Conservation (phyloP, 2,113 vertebrate genomes). For the zebrafish (Danio rerio) region GRCz12tu NC_133194.1:47496001-47496500, state of each 20-base stretch:
- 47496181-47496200: background rate
- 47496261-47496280: background rate
- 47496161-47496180: background rate
- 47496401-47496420: constrained; percentile 62
- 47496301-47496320: background rate
- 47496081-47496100: too few relatives aligned
- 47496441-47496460: too few relatives aligned
- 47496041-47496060: too few relatives aligned
- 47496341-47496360: background rate
- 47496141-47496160: background rate
- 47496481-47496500: background rate
- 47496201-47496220: background rate
- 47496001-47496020: too few relatives aligned
- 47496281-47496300: background rate
- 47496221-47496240: background rate
- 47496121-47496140: too few relatives aligned
- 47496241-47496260: background rate
- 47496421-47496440: constrained; percentile 65
- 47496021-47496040: too few relatives aligned
- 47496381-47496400: constrained; percentile 28
- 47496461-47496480: constrained; percentile 7
- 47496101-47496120: too few relatives aligned
- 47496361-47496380: background rate
- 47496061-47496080: too few relatives aligned
- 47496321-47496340: background rate